A percentile compares a stretch with the other conserved stretches of the same genome.
Evolutionary conservation across 1,140 invertebrate species (phyloP).

Genomic region (Forficula auricularia): DNA sequence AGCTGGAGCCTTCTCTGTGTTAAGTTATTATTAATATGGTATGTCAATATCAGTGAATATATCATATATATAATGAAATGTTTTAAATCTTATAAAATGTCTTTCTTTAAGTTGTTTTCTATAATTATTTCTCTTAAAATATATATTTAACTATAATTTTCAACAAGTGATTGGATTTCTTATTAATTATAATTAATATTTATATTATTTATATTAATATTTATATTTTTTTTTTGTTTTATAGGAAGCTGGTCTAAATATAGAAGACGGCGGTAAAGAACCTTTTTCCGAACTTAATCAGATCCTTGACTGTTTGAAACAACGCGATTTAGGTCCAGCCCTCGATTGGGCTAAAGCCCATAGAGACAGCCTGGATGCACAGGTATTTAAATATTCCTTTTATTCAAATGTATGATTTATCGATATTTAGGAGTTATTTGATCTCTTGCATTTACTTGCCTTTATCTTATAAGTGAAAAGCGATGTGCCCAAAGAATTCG

Average conservation of each 20-base stretch:
- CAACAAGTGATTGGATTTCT: too few relatives aligned
- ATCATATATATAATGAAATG: too few relatives aligned
- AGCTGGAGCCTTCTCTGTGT: too few relatives aligned
- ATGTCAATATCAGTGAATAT: too few relatives aligned
- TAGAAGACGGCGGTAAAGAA: constrained; percentile 52
- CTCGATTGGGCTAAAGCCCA: constrained; percentile 56
- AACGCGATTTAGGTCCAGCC: constrained; percentile 59
- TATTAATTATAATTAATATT: constrained; percentile 1
- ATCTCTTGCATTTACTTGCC: too few relatives aligned
- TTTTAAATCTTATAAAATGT: too few relatives aligned
- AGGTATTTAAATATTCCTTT: constrained; percentile 22
- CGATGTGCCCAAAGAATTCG: too few relatives aligned
- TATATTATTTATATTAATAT: background rate
- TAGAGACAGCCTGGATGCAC: constrained; percentile 38
- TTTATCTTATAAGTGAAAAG: too few relatives aligned
- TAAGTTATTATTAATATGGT: too few relatives aligned
- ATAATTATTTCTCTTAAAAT: too few relatives aligned
- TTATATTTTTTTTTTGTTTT: constrained; percentile 13
- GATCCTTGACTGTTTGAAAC: constrained; percentile 64
- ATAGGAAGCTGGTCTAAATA: constrained; percentile 53
- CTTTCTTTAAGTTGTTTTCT: too few relatives aligned
- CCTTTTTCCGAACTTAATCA: constrained; percentile 71
- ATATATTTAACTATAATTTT: too few relatives aligned
- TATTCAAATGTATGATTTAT: background rate
- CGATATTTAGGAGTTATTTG: background rate